Conservation (phyloP, 2,113 vertebrate species). For the Crypturellus undulatus region DNA sequence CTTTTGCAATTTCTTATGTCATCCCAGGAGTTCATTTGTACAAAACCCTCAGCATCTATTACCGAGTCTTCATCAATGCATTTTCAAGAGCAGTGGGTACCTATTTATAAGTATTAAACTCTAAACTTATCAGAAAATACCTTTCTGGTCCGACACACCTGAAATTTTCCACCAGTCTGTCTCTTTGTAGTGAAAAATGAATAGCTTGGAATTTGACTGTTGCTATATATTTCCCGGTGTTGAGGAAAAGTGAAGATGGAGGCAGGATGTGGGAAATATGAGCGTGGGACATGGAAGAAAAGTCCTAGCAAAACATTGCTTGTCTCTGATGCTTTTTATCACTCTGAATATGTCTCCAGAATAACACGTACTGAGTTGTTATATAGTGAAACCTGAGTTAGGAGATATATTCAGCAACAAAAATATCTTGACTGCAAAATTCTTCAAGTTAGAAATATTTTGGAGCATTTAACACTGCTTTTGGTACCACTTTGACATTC, state of each 20-base stretch:
- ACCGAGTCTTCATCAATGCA: not conserved
- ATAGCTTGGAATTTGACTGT: not conserved
- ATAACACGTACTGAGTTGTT: not conserved
- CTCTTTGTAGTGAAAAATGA: not conserved
- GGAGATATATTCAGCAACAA: not conserved
- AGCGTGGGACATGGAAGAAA: not conserved
- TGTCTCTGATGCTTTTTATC: not conserved
- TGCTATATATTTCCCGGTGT: not conserved
- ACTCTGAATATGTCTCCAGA: not conserved
- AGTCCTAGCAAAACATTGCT: not conserved
- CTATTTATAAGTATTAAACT: not conserved
- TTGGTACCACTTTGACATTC: conserved; percentile 31
- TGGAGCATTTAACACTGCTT: not conserved
- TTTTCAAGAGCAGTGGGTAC: not conserved
- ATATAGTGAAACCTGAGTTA: not conserved
- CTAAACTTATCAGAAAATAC: not conserved
- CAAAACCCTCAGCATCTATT: not conserved
- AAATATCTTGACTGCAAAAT: not conserved
- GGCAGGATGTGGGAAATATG: not conserved
- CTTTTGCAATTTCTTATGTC: not conserved
- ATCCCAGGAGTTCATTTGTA: not conserved
- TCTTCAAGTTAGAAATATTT: not conserved
- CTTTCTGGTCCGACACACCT: not conserved
- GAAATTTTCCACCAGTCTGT: not conserved
- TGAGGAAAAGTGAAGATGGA: not conserved